phyloP scores from a whole-genome alignment of 1,140 invertebrate species.

The Hirudo medicinalis region DNA sequence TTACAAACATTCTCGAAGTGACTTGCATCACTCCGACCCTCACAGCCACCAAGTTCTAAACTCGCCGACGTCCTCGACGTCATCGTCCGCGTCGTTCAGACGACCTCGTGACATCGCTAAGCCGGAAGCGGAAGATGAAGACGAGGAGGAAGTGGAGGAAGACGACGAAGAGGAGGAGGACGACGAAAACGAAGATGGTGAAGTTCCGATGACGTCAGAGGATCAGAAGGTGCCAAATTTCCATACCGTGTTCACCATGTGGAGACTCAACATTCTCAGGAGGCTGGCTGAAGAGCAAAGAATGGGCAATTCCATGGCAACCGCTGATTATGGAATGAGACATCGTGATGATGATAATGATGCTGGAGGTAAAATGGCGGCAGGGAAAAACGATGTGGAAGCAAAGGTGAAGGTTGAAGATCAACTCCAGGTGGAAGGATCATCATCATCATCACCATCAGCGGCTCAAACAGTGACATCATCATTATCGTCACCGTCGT shows the following conservation, averaged over 20 bases:
- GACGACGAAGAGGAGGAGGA: constrained; percentile 22
- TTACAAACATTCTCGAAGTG: background rate
- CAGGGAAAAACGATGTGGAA: background rate
- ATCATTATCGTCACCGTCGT: background rate
- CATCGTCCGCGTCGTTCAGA: background rate
- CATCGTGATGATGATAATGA: background rate
- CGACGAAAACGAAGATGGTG: constrained; percentile 26
- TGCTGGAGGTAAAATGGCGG: background rate
- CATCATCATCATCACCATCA: background rate
- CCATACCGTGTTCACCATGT: background rate
- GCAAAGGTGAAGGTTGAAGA: too few relatives aligned
- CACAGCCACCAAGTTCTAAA: background rate
- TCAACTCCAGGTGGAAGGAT: background rate
- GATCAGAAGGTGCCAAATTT: background rate
- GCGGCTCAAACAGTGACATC: background rate
- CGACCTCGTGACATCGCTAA: background rate
- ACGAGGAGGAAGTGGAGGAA: constrained; percentile 22
- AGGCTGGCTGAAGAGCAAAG: background rate
- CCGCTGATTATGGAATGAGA: background rate
- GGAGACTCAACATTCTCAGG: background rate
- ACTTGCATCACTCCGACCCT: background rate
- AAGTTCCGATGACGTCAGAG: constrained; percentile 17
- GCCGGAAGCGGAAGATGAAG: constrained; percentile 23
- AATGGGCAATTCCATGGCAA: background rate
- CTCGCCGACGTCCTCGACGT: constrained; percentile 11